Base-by-base conservation (phyloP, 2,888 invertebrate species). In the Drepana falcataria region DNA sequence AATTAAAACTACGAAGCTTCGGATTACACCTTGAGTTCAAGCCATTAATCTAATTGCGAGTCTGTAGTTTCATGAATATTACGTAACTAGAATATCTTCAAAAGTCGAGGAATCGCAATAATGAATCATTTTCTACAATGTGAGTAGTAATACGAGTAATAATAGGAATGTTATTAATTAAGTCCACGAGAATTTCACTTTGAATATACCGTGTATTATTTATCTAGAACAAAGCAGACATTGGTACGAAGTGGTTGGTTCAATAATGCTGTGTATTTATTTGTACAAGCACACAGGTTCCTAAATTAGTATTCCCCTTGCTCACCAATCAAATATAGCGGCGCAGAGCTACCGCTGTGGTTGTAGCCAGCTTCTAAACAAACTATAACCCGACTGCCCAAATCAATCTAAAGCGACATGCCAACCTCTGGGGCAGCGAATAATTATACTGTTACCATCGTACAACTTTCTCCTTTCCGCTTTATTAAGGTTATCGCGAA, bases 281-380 rank as follows among this genome's bases (percentile, higher is more conserved):
- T 72, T 66, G 64, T 71, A 69, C 71, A 70, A 68, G 69, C 69
- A 68, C 60, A 64, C 66, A 65, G 59, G 63, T 63, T 64, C 59
- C 59, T 61, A 61, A 70, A 77, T 77, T 75, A 77, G 71, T 73
- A 75, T 75, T 77, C 76, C 68, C 65, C 62, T 69, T 69, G 69
- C 73, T 67, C 59, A 64, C 70, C 71, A 74, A 79, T 80, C 76
- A 75, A 75, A 75, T 69, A 64, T 66, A 66, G 63, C 58, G 63
- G 65, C 66, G 59, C 65, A 63, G 58, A 57, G 52, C 53, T 33
- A 37, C 34, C 2, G 40, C 6, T 9, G 37, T 37, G 40, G 51
- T 49, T 57, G 67, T 76, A 75, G 75, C 74, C 71, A 79, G 73
- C 64, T 69, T 59, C 66, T 63, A 65, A 62, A 63, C 66, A 64